A percentile compares a stretch with the other conserved stretches of the same genome.
Evolutionary conservation across 2,113 vertebrate species (phyloP).

Genomic region (Triplophysa tibetana): DNA sequence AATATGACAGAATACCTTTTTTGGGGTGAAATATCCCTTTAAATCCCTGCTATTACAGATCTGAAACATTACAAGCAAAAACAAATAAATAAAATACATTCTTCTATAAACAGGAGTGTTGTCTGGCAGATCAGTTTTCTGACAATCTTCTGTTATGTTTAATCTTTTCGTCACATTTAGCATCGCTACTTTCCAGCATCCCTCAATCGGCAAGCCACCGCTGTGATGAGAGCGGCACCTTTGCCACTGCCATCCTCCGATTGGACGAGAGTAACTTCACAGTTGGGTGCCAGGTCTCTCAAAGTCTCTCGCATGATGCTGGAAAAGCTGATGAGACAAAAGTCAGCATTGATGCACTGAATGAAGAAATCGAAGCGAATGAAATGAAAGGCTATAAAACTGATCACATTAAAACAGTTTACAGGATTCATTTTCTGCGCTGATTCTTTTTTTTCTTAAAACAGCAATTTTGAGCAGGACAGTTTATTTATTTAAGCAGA

Average conservation of each 20-base stretch:
- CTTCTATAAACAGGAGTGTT: conserved; percentile 4
- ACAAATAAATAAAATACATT: conserved; percentile 20
- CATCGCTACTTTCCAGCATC: conserved; percentile 74
- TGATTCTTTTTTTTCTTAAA: too few relatives aligned
- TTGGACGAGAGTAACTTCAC: conserved; percentile 87
- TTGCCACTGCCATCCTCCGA: conserved; percentile 97
- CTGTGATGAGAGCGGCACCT: conserved; percentile 93
- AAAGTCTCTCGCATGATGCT: conserved; percentile 84
- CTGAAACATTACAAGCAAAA: neutral
- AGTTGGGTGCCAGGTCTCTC: conserved; percentile 84
- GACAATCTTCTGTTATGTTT: neutral
- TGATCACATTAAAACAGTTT: neutral
- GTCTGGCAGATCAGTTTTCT: neutral
- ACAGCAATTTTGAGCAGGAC: too few relatives aligned
- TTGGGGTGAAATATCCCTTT: neutral
- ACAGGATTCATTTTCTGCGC: too few relatives aligned
- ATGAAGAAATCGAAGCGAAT: neutral
- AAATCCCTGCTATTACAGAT: neutral
- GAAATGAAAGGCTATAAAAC: neutral
- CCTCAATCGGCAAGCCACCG: conserved; percentile 87
- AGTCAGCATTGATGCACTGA: neutral
- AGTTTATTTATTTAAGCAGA: too few relatives aligned
- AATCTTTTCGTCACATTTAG: neutral
- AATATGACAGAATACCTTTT: too few relatives aligned
- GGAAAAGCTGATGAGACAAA: conserved; percentile 80